phyloP scores from a whole-genome alignment of 2,797 vertebrate species.

The Amblyopsis hoosieri region DNA sequence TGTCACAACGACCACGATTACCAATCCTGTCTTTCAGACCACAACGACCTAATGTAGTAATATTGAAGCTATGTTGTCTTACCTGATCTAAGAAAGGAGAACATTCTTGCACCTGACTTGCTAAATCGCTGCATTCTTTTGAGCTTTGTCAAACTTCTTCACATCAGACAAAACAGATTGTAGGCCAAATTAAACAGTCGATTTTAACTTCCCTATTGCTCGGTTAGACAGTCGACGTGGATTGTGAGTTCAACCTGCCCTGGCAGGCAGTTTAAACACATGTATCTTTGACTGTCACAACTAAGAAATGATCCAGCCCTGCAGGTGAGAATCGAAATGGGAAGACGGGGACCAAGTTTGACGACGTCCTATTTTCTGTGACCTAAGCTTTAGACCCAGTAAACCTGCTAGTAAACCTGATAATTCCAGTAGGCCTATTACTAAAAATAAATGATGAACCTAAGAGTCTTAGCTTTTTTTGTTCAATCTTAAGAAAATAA shows the following conservation, averaged over 20 bases:
- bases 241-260: neutral
- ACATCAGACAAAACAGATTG: neutral
- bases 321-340: conserved; percentile 14
- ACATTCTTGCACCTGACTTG: conserved; percentile 15
- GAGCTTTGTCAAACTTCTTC: neutral
- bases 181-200: neutral
- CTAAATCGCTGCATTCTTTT: neutral
- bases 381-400: conserved; percentile 13
- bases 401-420: neutral
- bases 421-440: too few species aligned
- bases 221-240: neutral
- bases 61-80: conserved; percentile 15
- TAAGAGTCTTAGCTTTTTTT: too few species aligned
- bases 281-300: neutral
- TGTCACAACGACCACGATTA: neutral
- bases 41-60: neutral
- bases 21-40: neutral
- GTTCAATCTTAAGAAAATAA: too few species aligned
- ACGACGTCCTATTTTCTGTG: neutral
- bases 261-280: conserved; percentile 11
- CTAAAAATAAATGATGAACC: too few species aligned
- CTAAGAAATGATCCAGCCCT: neutral
- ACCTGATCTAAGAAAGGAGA: conserved; percentile 51
- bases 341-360: conserved; percentile 21
- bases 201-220: neutral